Base-by-base conservation (phyloP, 2,888 invertebrate species). In the Megaustenia siamemsis region DNA sequence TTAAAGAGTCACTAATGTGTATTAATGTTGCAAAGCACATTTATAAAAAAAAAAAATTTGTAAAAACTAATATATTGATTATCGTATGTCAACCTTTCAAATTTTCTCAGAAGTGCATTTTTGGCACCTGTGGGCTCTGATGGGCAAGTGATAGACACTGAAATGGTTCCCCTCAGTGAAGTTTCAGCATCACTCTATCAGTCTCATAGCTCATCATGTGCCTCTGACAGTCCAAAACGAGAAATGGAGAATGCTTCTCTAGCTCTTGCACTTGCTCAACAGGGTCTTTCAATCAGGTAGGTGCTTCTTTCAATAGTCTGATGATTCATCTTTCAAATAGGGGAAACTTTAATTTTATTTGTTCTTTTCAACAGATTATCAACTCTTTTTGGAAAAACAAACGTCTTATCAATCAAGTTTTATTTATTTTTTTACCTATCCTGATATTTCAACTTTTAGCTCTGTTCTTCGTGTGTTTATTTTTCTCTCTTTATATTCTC, bases 171-270 rank as follows among this genome's bases (percentile, higher is more conserved):
- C 4, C 32, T 63, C 12, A 56, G 21, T 68, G 38, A 15, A 1
- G 38, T 28, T 28, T 68, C 43, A 18, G n/a, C 82, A 63, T 18
- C 21, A 18, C 38, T 32, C 38, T 24, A 28, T 6, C 28, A 32
- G 18, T 73, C 79, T 60, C 21, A 43, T 18, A 43, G 53, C 32
- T n/a, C 43, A 43, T 75, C 71, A 24, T 40, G 38, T 38, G 76
- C 63, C 66, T 66, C 80, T 28, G 79, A 81, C 28, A 68, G 18
- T 40, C 53, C 81, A 18, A 63, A 68, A n/a, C 49, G 38, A 40
- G 93, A 93, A 84, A 91, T 93, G 21, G 92, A 93, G 86, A 91
- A 90, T 86, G 93, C 93, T 35, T 92, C 91, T 4, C 89, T 92
- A 77, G 94, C 93, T 56, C 86, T 93, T 45, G 90, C 92, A 32